Base-by-base conservation (phyloP, 2,888 invertebrate genomes). In the Aporophyla nigra region DNA sequence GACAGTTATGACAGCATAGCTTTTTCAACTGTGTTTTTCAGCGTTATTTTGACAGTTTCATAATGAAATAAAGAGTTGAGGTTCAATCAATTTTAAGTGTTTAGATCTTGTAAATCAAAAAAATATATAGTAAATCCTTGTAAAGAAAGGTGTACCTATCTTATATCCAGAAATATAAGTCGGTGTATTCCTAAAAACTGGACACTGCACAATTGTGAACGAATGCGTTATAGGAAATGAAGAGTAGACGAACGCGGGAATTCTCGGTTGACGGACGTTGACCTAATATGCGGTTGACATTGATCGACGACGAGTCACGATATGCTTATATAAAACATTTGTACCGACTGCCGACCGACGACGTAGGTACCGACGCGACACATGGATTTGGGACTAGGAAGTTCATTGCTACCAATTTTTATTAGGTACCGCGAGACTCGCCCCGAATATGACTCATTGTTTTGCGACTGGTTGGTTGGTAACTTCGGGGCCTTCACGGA, bases 201-300 rank as follows among this genome's bases (percentile, higher is more conserved):
- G 78, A 90, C 89, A 89, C 89, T 90, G 90, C 90, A 76, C 76
- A 82, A 79, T 54, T 79, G 67, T 92, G 89, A 87, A 89, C 90
- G 89, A 88, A 91, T 91, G 90, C 90, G 90, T 90, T 91, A 92
- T 91, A 93, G 94, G 94, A 93, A 95, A 94, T 93, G 93, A 94
- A 92, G 93, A 93, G 93, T 92, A 91, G 90, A 88, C 89, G 91
- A 92, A 92, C 91, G 94, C 92, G 93, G 95, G 95, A 95, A 95
- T 95, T 94, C 81, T 87, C 93, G 94, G 92, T 90, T 92, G 93
- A 92, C 94, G 95, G 95, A 92, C 95, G 95, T 94, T 96, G 96
- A 96, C 96, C 96, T 91, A 95, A 96, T 96, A 96, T 95, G 95
- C 94, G 94, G 95, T 93, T 96, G 96, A 96, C 96, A 96, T 96